These are phyloP conservation scores for Philopotamus ludificatus DNA, from an alignment of 1,140 invertebrate genomes.

Conservation along the genomic window DNA sequence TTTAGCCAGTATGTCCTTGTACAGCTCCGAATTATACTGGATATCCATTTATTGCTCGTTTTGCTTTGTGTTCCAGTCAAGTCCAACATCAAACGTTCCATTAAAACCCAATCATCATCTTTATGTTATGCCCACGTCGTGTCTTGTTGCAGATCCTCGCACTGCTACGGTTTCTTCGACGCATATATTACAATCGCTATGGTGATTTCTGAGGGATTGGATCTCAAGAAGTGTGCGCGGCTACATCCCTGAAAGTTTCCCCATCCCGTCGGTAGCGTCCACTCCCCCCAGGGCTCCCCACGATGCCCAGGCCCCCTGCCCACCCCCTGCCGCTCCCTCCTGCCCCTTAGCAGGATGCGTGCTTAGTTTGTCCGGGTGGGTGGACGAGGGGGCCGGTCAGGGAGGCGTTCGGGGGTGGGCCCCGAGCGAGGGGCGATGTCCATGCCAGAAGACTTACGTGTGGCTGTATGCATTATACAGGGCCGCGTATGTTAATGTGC, in stretches of 20 bases:
- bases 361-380: slow-evolving; percentile 36
- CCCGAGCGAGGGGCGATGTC: slow-evolving; percentile 35
- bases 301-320: slow-evolving; percentile 11
- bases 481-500: slow-evolving; percentile 25
- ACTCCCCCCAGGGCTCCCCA: slow-evolving; percentile 22
- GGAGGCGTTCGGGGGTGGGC: not conserved
- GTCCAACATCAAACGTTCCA: too few relatives aligned
- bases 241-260: slow-evolving; percentile 18
- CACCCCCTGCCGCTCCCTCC: slow-evolving; percentile 13
- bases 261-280: slow-evolving; percentile 7
- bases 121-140: too few relatives aligned
- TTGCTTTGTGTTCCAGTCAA: too few relatives aligned
- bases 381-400: not conserved
- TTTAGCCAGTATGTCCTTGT: too few relatives aligned
- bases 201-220: too few relatives aligned
- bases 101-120: too few relatives aligned
- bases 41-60: too few relatives aligned
- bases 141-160: too few relatives aligned
- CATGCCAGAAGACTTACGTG: slow-evolving; percentile 41
- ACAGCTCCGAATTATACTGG: too few relatives aligned
- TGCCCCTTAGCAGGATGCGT: slow-evolving; percentile 27
- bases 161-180: too few relatives aligned
- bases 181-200: too few relatives aligned
- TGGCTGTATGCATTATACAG: slow-evolving; percentile 26
- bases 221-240: not conserved